Conservation (phyloP, 2,113 vertebrate species). For the Pseudorasbora parva region DNA sequence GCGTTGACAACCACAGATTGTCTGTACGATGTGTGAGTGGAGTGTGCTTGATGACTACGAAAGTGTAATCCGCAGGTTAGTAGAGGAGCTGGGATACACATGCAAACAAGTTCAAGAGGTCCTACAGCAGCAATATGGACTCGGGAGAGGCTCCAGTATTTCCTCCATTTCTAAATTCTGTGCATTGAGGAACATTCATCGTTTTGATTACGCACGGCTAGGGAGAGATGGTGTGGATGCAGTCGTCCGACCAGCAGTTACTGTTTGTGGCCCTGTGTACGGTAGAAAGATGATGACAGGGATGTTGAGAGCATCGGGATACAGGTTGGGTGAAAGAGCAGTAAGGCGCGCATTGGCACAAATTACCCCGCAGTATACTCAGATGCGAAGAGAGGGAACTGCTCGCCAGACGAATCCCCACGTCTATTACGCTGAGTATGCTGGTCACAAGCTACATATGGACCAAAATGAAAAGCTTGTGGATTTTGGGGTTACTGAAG, state of each 20-base stretch:
- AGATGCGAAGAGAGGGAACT: no score
- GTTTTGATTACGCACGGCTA: not conserved
- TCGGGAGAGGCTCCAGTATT: no score
- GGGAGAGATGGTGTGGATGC: constrained; percentile 5
- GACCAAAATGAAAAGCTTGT: no score
- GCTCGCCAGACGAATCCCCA: no score
- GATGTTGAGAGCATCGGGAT: constrained; percentile 1
- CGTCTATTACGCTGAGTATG: no score
- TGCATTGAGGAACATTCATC: not conserved
- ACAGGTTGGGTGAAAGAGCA: not conserved
- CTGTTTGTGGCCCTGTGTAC: not conserved
- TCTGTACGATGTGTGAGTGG: not conserved
- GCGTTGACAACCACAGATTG: not conserved
- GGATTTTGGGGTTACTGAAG: no score
- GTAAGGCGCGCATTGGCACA: no score
- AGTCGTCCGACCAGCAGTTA: not conserved
- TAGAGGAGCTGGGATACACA: not conserved
- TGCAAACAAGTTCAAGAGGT: not conserved
- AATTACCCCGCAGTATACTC: no score
- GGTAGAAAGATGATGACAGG: not conserved
- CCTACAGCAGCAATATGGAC: not conserved
- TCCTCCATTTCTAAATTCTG: not conserved
- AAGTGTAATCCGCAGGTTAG: not conserved
- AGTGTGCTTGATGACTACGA: not conserved
- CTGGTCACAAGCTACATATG: no score